Percentiles rank a stretch among this genome's conserved stretches.
Evolutionary conservation across 2,888 invertebrate species (phyloP).

Genomic region (Tipula helvola): DNA sequence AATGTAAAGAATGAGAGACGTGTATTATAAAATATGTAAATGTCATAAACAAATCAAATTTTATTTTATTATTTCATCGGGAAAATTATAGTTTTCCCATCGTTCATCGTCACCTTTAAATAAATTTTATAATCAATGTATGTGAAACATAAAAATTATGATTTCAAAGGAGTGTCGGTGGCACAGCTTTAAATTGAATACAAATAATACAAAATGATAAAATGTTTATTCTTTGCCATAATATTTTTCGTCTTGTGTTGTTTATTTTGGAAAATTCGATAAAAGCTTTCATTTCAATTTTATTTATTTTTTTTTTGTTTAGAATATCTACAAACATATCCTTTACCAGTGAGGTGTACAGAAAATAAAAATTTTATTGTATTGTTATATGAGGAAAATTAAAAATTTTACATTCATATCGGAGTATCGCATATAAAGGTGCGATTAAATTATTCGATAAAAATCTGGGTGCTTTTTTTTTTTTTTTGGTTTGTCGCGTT

Average conservation of each 20-base stretch:
- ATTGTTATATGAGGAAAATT: background rate
- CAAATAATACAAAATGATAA: background rate
- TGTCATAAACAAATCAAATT: background rate
- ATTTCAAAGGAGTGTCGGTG: background rate
- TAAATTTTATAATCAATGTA: too few species aligned
- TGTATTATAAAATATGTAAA: background rate
- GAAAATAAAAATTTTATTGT: background rate
- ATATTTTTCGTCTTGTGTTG: background rate
- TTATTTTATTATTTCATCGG: background rate
- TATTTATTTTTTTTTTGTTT: background rate
- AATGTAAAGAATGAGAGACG: background rate
- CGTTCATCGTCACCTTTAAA: background rate
- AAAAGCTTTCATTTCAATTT: background rate
- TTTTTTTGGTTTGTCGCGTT: background rate
- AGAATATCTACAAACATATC: background rate
- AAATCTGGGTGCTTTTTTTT: background rate
- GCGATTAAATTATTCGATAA: background rate
- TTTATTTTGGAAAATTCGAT: background rate
- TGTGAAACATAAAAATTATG: background rate
- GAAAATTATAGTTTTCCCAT: background rate
- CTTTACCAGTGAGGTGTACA: background rate
- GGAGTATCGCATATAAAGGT: background rate
- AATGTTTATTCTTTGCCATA: background rate
- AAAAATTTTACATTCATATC: background rate
- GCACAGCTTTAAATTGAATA: background rate